Base-by-base conservation (phyloP, 2,113 vertebrate species). In the Mandrillus leucophaeus region DNA sequence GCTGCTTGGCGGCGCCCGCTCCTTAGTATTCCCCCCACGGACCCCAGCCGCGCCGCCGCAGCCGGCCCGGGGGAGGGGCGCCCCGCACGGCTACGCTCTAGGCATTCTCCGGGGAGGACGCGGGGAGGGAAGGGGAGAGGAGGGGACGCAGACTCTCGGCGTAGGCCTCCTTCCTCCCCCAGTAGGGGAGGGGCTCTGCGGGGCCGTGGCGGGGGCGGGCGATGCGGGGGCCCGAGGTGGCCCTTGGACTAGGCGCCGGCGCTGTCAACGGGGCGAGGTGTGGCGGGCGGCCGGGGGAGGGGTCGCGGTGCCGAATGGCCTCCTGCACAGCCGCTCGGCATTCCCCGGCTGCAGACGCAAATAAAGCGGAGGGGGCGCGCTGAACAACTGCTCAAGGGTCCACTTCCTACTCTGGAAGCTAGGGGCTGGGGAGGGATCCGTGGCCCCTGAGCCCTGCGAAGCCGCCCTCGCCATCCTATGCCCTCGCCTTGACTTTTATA, bases 261-360 rank as follows among this genome's bases (percentile, higher is more conserved):
- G 66, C 92, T 96, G 89, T 96, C 97, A 89, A 8, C 45, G 1
- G 43, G 40, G 0, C 1, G 35, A 93, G 78, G 97, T 93, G 89
- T 82, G 5, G 6, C n/a, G 1, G 43, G 83, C 20, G 4, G 14
- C 43, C 3, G 9, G 35, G 78, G 45, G 70, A 27, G 78, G 81
- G 64, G 43, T 38, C 43, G 16, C 45, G 12, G 35, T 14, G 82
- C 52, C 27, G 82, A 40, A 45, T 14, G 95, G 78, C 18, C 23
- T 61, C 89, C 13, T 5, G 66, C 45, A 40, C 55, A 45, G 30
- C 40, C 82, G n/a, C 17, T 23, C 45, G 4, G 10, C 96, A 55
- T 88, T 79, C 52, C 66, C n/a, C 1, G 32, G 40, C 52, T 17
- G n/a, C 86, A 72, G 52, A 17, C 55, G 38, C 66, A 38, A 59